These are phyloP conservation scores for Morinoia aosen DNA, from an alignment of 2,888 invertebrate genomes.

Conservation along the genomic window DNA sequence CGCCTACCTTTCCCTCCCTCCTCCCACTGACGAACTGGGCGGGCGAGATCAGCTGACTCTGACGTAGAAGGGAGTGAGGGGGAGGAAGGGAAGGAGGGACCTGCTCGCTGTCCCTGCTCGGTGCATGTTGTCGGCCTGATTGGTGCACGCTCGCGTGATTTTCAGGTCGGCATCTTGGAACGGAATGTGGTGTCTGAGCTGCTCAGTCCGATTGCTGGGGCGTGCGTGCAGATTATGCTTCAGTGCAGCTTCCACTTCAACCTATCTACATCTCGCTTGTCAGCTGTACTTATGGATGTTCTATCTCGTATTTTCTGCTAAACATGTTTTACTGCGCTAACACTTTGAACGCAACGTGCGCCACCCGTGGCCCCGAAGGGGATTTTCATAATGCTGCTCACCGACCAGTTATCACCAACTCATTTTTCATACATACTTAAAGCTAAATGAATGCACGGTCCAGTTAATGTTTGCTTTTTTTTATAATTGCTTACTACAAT, in stretches of 20 bases:
- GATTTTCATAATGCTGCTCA: too few species aligned
- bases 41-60: neutral
- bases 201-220: neutral
- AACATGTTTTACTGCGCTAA: neutral
- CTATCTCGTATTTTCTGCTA: too few species aligned
- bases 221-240: neutral
- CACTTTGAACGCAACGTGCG: neutral
- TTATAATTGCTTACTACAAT: too few species aligned
- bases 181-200: neutral
- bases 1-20: neutral
- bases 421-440: too few species aligned
- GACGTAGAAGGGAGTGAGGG: neutral
- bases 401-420: too few species aligned
- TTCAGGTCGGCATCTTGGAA: neutral
- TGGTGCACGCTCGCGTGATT: neutral
- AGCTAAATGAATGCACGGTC: too few species aligned
- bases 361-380: neutral
- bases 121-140: neutral
- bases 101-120: neutral
- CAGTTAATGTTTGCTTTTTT: too few species aligned
- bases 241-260: too few species aligned
- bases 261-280: neutral
- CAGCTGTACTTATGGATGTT: neutral
- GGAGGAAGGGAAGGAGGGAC: neutral
- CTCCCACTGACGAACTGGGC: neutral